Evolutionary conservation across 2,888 invertebrate genomes (phyloP).

Genomic region (Agrochola litura): DNA sequence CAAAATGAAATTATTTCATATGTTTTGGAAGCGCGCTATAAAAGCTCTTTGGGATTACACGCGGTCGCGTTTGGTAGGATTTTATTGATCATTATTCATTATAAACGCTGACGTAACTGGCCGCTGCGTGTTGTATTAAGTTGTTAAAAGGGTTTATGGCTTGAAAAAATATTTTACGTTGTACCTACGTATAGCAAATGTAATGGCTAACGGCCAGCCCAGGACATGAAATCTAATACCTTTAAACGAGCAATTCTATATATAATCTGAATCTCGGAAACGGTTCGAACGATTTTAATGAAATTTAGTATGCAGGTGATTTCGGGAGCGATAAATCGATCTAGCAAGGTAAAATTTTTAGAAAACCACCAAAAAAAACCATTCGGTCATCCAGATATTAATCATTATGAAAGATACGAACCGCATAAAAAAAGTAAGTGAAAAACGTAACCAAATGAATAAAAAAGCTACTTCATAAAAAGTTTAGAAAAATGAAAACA

Average conservation of each 20-base stretch:
- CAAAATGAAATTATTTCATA: conserved; percentile 73
- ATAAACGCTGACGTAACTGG: conserved; percentile 80
- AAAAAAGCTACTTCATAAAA: neutral
- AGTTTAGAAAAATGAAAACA: conserved; percentile 8
- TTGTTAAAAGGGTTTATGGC: conserved; percentile 81
- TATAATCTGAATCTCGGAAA: no score
- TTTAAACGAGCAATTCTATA: no score
- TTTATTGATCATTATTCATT: conserved; percentile 88
- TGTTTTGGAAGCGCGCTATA: conserved; percentile 71
- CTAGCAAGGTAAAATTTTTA: no score
- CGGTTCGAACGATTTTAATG: no score
- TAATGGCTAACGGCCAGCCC: conserved; percentile 32
- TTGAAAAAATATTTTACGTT: conserved; percentile 70
- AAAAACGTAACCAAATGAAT: neutral
- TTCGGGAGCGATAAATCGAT: no score
- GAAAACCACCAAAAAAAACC: no score
- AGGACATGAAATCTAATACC: conserved; percentile 1
- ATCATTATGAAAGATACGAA: conserved; percentile 1
- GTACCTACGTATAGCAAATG: conserved; percentile 27
- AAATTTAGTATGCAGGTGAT: no score
- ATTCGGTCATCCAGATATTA: no score
- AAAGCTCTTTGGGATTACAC: conserved; percentile 72
- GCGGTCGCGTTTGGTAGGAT: conserved; percentile 78
- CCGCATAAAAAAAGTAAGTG: neutral
- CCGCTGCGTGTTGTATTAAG: conserved; percentile 81